Percentiles rank a stretch among this genome's conserved stretches.
Evolutionary conservation across 2,113 vertebrate species (phyloP).

Genomic region (Mastomys natalensis): DNA sequence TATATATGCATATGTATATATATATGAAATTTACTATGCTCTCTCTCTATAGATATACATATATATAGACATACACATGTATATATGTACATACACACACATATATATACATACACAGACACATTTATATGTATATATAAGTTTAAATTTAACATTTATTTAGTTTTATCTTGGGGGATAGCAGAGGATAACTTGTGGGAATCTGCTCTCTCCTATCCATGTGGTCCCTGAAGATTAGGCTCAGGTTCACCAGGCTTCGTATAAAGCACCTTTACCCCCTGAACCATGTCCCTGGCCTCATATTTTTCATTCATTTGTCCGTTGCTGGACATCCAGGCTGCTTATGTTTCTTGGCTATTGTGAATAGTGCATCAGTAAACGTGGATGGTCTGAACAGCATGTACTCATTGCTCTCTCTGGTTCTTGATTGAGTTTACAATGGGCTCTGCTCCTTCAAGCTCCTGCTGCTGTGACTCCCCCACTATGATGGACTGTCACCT

Average conservation of each 20-base stretch:
- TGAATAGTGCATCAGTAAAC: neutral
- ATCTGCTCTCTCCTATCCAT: neutral
- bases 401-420: neutral
- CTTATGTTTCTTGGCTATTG: neutral
- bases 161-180: neutral
- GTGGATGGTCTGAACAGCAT: neutral
- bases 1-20: neutral
- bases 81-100: too few species aligned
- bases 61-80: too few species aligned
- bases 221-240: too few species aligned
- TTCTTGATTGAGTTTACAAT: neutral
- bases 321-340: neutral
- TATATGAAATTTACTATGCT: too few species aligned
- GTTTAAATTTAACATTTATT: neutral
- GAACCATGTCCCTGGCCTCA: neutral
- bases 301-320: neutral
- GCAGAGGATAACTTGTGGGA: neutral
- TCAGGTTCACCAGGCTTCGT: neutral
- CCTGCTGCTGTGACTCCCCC: neutral
- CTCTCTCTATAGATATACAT: neutral
- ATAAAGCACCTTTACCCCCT: neutral
- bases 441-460: neutral
- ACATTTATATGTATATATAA: rapidly evolving
- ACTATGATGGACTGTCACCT: neutral
- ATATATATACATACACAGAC: rapidly evolving